Conservation (phyloP, 2,888 invertebrate genomes). For the Cephus rjabovi region DNA sequence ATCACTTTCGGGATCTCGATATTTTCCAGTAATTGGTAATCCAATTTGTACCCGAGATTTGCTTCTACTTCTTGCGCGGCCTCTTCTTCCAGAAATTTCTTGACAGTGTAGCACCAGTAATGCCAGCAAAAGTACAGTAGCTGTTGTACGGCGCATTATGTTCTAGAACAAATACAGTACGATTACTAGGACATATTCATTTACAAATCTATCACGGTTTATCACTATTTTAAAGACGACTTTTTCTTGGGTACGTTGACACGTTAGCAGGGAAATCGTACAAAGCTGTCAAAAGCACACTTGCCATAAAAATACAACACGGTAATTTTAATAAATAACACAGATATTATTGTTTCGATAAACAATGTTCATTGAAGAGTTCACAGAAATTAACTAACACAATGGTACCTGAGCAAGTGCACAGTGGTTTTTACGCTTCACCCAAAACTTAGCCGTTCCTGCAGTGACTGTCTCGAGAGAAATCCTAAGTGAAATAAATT, state of each 20-base stretch:
- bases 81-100: slow-evolving; percentile 72
- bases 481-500: neutral
- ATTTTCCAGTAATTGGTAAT: slow-evolving; percentile 88
- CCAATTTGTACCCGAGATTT: slow-evolving; percentile 89
- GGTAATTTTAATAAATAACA: neutral
- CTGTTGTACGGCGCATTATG: slow-evolving; percentile 40
- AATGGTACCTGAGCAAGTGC: neutral
- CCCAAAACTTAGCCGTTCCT: neutral
- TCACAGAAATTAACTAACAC: neutral
- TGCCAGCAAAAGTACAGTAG: slow-evolving; percentile 56
- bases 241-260: neutral
- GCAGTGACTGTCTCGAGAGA: neutral
- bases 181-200: neutral
- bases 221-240: neutral
- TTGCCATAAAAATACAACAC: neutral
- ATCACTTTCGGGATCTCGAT: slow-evolving; percentile 89
- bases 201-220: neutral
- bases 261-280: neutral
- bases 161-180: neutral
- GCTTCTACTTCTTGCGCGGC: slow-evolving; percentile 77
- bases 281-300: neutral
- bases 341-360: neutral
- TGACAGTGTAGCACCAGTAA: slow-evolving; percentile 62
- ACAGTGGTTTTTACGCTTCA: neutral
- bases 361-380: neutral